Percentiles rank a stretch among this genome's conserved stretches.
These are phyloP conservation scores for Neodiprion virginianus DNA, from an alignment of 1,140 invertebrate genomes.

Conservation along the genomic window DNA sequence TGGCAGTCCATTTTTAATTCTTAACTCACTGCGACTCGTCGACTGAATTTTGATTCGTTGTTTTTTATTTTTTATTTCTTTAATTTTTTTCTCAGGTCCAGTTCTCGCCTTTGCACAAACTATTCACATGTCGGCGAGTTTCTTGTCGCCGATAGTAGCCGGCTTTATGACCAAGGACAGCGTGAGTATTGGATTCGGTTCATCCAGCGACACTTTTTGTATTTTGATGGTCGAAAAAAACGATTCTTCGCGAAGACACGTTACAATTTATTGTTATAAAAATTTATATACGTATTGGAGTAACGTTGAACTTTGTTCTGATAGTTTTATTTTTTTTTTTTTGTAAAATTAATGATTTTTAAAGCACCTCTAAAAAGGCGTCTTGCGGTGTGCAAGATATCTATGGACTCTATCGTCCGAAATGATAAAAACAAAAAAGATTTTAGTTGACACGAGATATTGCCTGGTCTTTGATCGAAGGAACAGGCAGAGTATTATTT, in stretches of 20 bases:
- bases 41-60: conserved; percentile 2
- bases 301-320: no score
- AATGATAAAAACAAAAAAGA: no score
- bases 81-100: conserved; percentile 59
- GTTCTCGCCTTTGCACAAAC: conserved; percentile 78
- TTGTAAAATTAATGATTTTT: no score
- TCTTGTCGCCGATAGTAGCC: conserved; percentile 70
- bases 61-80: conserved; percentile 7
- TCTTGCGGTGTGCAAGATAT: no score
- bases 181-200: conserved; percentile 48
- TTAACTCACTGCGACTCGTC: conserved; percentile 1
- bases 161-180: conserved; percentile 65
- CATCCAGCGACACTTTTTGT: no score
- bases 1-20: neutral
- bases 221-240: neutral
- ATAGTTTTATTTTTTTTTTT: no score
- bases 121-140: conserved; percentile 78
- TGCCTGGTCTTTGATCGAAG: no score
- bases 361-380: no score
- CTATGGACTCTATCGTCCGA: no score
- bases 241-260: neutral
- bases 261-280: conserved; percentile 13
- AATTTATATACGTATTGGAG: no score
- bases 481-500: no score
- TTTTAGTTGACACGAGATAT: no score